A percentile compares a stretch with the other conserved stretches of the same genome.
phyloP scores from a whole-genome alignment of 2,888 invertebrate genomes.

The Lepidocyrtinus sp. region DNA sequence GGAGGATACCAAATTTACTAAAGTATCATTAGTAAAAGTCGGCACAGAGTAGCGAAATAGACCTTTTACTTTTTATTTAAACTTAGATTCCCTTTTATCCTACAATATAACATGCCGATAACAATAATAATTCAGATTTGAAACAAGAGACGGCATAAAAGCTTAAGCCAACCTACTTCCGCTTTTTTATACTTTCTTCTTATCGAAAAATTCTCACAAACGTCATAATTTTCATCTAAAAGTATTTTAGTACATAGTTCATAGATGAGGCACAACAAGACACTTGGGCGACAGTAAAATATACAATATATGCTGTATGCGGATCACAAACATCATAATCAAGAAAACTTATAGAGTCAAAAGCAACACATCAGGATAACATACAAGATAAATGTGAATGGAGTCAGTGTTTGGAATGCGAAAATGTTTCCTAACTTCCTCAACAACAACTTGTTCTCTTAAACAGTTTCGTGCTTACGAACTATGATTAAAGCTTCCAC shows the following conservation, averaged over 20 bases:
- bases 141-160: not conserved
- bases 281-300: slow-evolving; percentile 38
- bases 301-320: not conserved
- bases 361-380: slow-evolving; percentile 6
- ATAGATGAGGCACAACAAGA: slow-evolving; percentile 42
- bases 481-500: slow-evolving; percentile 15
- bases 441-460: slow-evolving; percentile 45
- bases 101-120: not conserved
- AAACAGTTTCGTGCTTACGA: slow-evolving; percentile 41
- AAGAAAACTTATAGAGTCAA: not conserved
- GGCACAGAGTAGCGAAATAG: too few species aligned
- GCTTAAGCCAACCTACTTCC: not conserved
- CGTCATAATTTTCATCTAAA: not conserved
- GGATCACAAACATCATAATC: not conserved
- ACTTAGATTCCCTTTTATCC: too few species aligned
- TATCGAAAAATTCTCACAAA: not conserved
- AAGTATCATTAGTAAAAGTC: too few species aligned
- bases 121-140: slow-evolving; percentile 10
- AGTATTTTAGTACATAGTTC: not conserved
- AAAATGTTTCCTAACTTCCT: slow-evolving; percentile 49
- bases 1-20: too few species aligned
- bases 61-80: too few species aligned
- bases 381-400: not conserved
- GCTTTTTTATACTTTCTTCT: not conserved
- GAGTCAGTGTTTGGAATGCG: too few species aligned